Base-by-base conservation (phyloP, 2,888 invertebrate species). In the Drosophila monieri region DNA sequence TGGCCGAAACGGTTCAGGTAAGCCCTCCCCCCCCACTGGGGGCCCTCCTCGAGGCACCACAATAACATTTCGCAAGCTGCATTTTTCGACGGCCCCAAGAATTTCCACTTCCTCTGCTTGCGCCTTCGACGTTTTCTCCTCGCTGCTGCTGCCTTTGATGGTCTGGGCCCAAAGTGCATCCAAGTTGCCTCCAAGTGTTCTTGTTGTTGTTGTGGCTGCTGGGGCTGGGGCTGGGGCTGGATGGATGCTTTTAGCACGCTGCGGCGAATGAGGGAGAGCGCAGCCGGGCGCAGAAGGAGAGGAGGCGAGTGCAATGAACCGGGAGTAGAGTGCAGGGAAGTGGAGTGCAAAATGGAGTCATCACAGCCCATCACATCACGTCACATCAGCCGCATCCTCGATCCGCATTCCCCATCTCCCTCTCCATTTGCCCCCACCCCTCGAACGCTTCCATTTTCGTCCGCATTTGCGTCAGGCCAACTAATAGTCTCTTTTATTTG, bases 401-500 rank as follows among this genome's bases (percentile, higher is more conserved):
- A 39, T 39, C 37, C n/a, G 27, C 27, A 27, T 27, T 27, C 27
- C 27, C 27, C 27, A 27, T 27, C 27, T 27, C 27, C 9, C 27
- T 27, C 27, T 21, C 27, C 39, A 39, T 39, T 3, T 39, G 35
- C 14, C 14, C 37, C 55, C 27, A 9, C 9, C 27, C 27, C 27
- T 8, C 27, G 27, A 27, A 49, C 43, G 60, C 48, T 12, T 41
- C 49, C 60, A 46, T 60, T 46, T 44, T 35, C 59, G 57, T 46
- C 46, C 57, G 46, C 62, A 62, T 60, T 62, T 44, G 49, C 60
- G 60, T 60, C 62, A 59, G 48, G 59, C 61, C 41, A 59, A 65
- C 64, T 65, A 65, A 64, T 65, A 65, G 65, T 65, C 64, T 65
- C 64, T 39, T 41, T 66, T 66, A 52, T 64, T 65, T 35, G 35